These are phyloP conservation scores for human (Homo sapiens) DNA, from an alignment of 2,113 vertebrate species.

Conservation along the genomic window GRCh38 chr4:518501-519000, in stretches of 20 bases:
- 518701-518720: background rate
- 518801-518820: background rate
- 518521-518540: too few relatives aligned
- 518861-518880: background rate
- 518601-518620: background rate
- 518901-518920: background rate
- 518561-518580: too few relatives aligned
- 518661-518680: background rate
- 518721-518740: background rate
- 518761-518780: rapidly evolving
- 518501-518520: too few relatives aligned
- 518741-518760: background rate
- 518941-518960: too few relatives aligned
- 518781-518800: rapidly evolving
- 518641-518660: background rate
- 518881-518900: background rate
- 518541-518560: too few relatives aligned
- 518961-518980: background rate
- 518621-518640: background rate
- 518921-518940: background rate
- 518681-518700: background rate
- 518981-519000: background rate
- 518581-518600: too few relatives aligned
- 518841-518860: background rate
- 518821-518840: background rate